Conservation (phyloP, 2,113 vertebrate species). For the Hemicordylus capensis region DNA sequence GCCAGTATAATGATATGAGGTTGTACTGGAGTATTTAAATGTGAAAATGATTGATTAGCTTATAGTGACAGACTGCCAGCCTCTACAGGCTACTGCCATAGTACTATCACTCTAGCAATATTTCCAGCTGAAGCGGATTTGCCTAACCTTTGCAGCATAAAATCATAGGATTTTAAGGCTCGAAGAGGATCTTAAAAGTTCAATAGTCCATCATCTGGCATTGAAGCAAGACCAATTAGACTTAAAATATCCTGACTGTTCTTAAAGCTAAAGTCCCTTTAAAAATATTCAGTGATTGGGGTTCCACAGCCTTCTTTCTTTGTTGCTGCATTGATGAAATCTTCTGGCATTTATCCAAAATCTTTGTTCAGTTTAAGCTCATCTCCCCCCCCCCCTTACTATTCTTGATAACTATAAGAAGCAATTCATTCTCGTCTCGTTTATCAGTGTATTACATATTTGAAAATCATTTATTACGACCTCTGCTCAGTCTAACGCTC, state of each 20-base stretch:
- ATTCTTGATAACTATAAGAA: background rate
- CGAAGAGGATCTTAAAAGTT: background rate
- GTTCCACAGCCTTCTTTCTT: background rate
- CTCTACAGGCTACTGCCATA: slow-evolving; percentile 24
- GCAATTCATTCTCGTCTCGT: background rate
- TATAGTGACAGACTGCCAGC: slow-evolving; percentile 38
- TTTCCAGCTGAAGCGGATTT: background rate
- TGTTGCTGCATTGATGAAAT: background rate
- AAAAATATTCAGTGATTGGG: background rate
- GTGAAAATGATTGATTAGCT: slow-evolving; percentile 53
- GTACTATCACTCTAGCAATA: background rate
- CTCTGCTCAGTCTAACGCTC: background rate
- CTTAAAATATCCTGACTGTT: background rate
- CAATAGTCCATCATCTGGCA: background rate
- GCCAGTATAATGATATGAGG: slow-evolving; percentile 48
- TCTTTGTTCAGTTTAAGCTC: background rate
- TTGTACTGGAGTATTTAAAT: slow-evolving; percentile 37
- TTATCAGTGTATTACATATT: background rate
- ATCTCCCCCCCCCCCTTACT: background rate
- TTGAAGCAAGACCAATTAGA: slow-evolving; percentile 10
- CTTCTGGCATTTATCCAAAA: background rate
- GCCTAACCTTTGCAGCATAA: slow-evolving; percentile 17
- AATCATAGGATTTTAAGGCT: background rate
- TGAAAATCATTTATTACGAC: background rate
- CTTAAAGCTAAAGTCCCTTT: background rate